These are phyloP conservation scores for Oligia strigilis DNA, from an alignment of 2,888 invertebrate species.

Conservation along the genomic window DNA sequence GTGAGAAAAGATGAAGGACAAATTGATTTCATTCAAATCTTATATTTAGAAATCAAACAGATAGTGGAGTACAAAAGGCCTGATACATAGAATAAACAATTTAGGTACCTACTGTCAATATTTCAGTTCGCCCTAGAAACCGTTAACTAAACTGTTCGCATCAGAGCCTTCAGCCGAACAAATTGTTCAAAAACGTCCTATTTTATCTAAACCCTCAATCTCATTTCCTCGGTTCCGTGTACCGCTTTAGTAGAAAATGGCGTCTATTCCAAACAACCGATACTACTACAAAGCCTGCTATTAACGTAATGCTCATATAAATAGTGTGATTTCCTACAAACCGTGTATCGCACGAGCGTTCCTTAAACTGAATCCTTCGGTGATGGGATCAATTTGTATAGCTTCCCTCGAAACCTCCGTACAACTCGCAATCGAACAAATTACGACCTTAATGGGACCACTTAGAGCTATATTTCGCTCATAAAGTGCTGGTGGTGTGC, in stretches of 20 bases:
- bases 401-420: constrained; percentile 76
- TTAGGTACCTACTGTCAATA: not conserved
- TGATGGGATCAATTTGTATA: constrained; percentile 86
- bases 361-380: constrained; percentile 70
- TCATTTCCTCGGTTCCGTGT: constrained; percentile 55
- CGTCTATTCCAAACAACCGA: constrained; percentile 65
- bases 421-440: constrained; percentile 69
- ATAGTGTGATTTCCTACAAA: constrained; percentile 80
- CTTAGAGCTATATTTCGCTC: constrained; percentile 76
- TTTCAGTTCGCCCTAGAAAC: not conserved
- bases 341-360: constrained; percentile 74
- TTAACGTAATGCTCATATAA: constrained; percentile 80
- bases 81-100: not conserved
- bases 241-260: constrained; percentile 61
- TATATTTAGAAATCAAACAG: not conserved
- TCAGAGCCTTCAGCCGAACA: constrained; percentile 32
- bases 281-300: constrained; percentile 74
- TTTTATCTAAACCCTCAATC: constrained; percentile 60
- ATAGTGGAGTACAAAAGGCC: not conserved
- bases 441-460: constrained; percentile 74
- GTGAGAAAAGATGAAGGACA: not conserved
- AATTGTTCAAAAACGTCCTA: constrained; percentile 54
- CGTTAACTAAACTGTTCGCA: constrained; percentile 15
- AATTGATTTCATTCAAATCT: not conserved
- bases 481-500: constrained; percentile 61